Percentiles rank a stretch among this genome's conserved stretches.
Conservation (phyloP, 1,140 invertebrate genomes). For the Eriocheir sinensis region DNA sequence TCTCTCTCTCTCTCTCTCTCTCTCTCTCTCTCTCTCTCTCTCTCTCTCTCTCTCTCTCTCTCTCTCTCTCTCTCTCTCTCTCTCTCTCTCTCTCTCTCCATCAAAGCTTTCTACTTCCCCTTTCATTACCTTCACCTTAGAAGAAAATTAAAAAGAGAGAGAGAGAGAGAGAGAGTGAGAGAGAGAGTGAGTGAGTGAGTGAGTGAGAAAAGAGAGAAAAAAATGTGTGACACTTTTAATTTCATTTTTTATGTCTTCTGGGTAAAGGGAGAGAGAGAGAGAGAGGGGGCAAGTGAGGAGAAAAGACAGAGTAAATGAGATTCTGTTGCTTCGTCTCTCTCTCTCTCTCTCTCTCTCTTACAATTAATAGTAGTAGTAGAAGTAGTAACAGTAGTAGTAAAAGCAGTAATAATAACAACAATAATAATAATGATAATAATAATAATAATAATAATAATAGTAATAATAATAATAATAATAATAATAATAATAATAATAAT, state of each 20-base stretch:
- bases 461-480: slow-evolving; percentile 30
- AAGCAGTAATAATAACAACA: too few species aligned
- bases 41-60: too few species aligned
- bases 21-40: too few species aligned
- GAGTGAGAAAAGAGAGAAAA: neutral
- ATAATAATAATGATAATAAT: slow-evolving; percentile 34
- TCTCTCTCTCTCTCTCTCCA: too few species aligned
- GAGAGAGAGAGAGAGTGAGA: slow-evolving; percentile 4
- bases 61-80: too few species aligned
- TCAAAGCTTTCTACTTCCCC: too few species aligned
- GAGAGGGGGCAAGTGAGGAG: neutral
- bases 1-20: too few species aligned
- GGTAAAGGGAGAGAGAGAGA: neutral
- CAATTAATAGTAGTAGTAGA: neutral
- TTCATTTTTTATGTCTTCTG: neutral
- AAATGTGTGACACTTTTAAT: neutral
- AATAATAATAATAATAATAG: slow-evolving; percentile 38
- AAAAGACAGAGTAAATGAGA: neutral
- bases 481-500: slow-evolving; percentile 37
- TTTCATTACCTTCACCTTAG: too few species aligned
- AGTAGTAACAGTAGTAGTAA: neutral
- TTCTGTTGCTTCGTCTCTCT: neutral
- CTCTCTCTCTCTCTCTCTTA: neutral
- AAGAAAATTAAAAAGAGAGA: neutral
- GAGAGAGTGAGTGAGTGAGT: neutral